phyloP scores from a whole-genome alignment of 2,888 invertebrate genomes.

The Trichogramma dendrolimi region DNA sequence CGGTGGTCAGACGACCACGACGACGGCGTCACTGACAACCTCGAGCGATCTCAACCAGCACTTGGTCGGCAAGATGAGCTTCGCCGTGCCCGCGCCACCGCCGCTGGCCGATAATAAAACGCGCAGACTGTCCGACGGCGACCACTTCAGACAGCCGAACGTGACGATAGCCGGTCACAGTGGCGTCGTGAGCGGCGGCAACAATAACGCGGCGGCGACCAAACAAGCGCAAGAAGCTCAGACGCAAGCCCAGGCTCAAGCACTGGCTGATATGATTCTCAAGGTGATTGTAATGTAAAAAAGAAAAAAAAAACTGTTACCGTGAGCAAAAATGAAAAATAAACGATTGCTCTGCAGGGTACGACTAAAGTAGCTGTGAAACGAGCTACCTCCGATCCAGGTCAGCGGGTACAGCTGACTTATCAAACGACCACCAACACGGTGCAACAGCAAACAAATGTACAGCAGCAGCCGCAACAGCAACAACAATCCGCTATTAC shows the following conservation, averaged over 20 bases:
- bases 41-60: conserved; percentile 31
- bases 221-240: conserved; percentile 50
- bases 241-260: conserved; percentile 68
- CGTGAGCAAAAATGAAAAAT: conserved; percentile 11
- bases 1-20: conserved; percentile 9
- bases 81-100: conserved; percentile 60
- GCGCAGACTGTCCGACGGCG: conserved; percentile 59
- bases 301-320: background rate
- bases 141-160: conserved; percentile 54
- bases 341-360: conserved; percentile 40
- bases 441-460: conserved; percentile 34
- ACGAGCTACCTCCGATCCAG: conserved; percentile 70
- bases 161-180: conserved; percentile 40
- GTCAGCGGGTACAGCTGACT: conserved; percentile 59
- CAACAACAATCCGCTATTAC: conserved; percentile 41
- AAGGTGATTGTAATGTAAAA: conserved; percentile 51
- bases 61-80: conserved; percentile 51
- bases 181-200: conserved; percentile 26
- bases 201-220: conserved; percentile 42
- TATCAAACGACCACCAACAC: conserved; percentile 44
- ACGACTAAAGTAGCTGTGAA: conserved; percentile 62
- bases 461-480: conserved; percentile 44
- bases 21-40: conserved; percentile 31
- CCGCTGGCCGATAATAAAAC: conserved; percentile 53
- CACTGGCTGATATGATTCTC: conserved; percentile 70